These are phyloP conservation scores for Bombus confusus DNA, from an alignment of 1,140 invertebrate species.

Conservation along the genomic window DNA sequence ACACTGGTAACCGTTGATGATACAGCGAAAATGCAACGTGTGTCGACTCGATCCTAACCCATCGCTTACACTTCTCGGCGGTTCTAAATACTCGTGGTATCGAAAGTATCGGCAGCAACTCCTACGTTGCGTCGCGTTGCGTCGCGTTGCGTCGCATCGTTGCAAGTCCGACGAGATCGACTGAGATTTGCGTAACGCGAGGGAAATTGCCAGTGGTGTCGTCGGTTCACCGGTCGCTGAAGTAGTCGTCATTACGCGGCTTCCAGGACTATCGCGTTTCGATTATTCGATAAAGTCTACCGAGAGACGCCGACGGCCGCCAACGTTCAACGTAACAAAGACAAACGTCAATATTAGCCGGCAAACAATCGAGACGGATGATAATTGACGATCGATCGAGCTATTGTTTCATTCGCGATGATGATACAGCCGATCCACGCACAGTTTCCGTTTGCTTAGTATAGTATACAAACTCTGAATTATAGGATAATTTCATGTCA, in stretches of 20 bases:
- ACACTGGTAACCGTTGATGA: too few relatives aligned
- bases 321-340: conserved; percentile 1
- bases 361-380: conserved; percentile 1
- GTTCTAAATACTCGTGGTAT: not conserved
- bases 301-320: not conserved
- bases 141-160: too few relatives aligned
- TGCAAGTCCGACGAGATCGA: too few relatives aligned
- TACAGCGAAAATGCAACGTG: too few relatives aligned
- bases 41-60: too few relatives aligned
- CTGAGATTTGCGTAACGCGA: not conserved
- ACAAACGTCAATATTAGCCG: conserved; percentile 12
- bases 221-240: not conserved
- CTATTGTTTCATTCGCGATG: not conserved
- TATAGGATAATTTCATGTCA: not conserved
- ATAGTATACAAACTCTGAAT: not conserved
- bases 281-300: conserved; percentile 8
- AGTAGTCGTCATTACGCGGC: not conserved
- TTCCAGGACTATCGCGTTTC: not conserved
- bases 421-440: not conserved
- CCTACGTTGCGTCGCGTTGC: too few relatives aligned
- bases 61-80: too few relatives aligned
- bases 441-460: not conserved
- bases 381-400: conserved; percentile 11
- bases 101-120: not conserved
- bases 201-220: not conserved